A percentile compares a stretch with the other conserved stretches of the same genome.
Conservation (phyloP, 2,888 invertebrate species). For the Trissolcus brochymenae region DNA sequence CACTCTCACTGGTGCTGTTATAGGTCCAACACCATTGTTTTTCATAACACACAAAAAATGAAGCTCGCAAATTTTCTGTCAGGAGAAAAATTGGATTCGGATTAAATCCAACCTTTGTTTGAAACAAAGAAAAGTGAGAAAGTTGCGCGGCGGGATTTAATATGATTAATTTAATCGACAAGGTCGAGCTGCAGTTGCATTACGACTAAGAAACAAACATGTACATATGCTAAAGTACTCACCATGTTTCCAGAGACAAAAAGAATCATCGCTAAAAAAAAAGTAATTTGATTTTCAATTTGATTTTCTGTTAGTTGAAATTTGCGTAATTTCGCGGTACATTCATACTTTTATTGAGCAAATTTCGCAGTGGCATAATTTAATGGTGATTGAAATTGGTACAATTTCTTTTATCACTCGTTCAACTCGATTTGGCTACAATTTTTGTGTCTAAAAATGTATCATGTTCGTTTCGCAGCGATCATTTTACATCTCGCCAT, state of each 20-base stretch:
- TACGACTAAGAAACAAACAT: slow-evolving; percentile 23
- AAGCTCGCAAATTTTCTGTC: neutral
- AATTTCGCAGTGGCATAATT: neutral
- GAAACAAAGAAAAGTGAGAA: slow-evolving; percentile 46
- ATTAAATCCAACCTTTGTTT: slow-evolving; percentile 25
- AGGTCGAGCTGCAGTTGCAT: slow-evolving; percentile 37
- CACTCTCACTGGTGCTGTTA: no score
- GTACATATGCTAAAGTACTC: slow-evolving; percentile 1
- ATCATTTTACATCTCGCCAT: slow-evolving; percentile 51
- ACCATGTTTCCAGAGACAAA: neutral
- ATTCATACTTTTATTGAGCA: neutral
- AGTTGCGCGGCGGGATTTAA: slow-evolving; percentile 52
- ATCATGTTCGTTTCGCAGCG: slow-evolving; percentile 42
- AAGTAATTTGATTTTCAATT: neutral
- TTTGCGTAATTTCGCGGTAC: neutral
- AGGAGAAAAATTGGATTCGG: slow-evolving; percentile 3
- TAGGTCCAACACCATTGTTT: neutral
- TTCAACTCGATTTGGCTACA: slow-evolving; percentile 23
- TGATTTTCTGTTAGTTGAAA: neutral
- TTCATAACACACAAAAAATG: no score
- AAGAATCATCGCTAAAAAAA: neutral
- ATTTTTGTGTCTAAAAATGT: slow-evolving; percentile 47
- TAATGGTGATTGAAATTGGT: slow-evolving; percentile 11
- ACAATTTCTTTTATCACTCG: neutral
- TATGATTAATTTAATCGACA: slow-evolving; percentile 55